Base-by-base conservation (phyloP, 2,113 vertebrate genomes). In the Hippocampus zosterae region DNA sequence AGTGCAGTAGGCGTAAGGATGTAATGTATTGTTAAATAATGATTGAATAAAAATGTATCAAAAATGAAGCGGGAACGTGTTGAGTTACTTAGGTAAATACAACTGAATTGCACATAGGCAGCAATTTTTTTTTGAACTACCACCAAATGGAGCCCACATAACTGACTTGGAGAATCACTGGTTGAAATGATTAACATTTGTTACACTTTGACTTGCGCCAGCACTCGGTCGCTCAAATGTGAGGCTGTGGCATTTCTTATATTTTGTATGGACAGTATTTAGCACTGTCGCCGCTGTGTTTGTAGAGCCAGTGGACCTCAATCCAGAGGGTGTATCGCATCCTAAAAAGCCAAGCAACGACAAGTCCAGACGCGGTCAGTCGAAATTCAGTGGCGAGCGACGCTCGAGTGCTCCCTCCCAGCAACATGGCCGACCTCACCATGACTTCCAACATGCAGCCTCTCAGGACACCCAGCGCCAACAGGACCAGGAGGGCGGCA, bases 271-370 rank as follows among this genome's bases (percentile, higher is more conserved):
- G 3, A 33, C 29, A 40, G 23, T 64, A 41, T 42, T 64, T 64
- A 19, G 57, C 23, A 19, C 29, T 40, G 8, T 70, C 21, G 19
- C 13, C n/a, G 44, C 37, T 40, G 5, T 76, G 3, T 23, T 69
- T 76, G 25, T 77, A 96, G 94, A 91, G 65, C 74, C 85, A 29
- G 73, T 88, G 70, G 92, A 93, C 76, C 85, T 95, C 62, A 93
- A 71, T 88, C 87, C 92, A 65, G 92, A 94, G 84, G 93, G 89
- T 70, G 88, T 88, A 48, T 85, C 91, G 27, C 87, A 89, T 81
- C 87, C 88, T 81, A 92, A 92, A 76, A 92, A 81, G 77, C 78
- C 88, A 56, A 61, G 80, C 72, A 86, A 91, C 78, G 84, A 90
- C 66, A 81, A 81, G 71, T 87, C 86, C 41, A 93, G 91, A 86